Evolutionary conservation across 2,888 invertebrate genomes (phyloP).

Genomic region (Eulithis testata): DNA sequence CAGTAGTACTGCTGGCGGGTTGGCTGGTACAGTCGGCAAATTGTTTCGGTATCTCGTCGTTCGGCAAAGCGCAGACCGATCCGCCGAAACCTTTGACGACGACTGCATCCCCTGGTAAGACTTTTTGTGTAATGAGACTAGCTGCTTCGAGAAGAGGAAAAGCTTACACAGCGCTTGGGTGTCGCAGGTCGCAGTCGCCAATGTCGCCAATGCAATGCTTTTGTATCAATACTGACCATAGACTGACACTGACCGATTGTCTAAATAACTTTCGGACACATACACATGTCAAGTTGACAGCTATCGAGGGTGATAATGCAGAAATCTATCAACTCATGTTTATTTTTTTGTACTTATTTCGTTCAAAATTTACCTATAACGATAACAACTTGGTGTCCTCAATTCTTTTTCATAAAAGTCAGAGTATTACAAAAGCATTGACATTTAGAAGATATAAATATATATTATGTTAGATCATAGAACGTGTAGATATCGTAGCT

Average conservation of each 20-base stretch:
- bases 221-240: constrained; percentile 3
- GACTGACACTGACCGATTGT: too few species aligned
- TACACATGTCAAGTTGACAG: too few species aligned
- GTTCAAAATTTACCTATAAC: too few species aligned
- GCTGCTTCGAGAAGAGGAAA: constrained; percentile 32
- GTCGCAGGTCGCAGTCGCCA: constrained; percentile 9
- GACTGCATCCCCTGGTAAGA: constrained; percentile 74
- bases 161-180: constrained; percentile 20
- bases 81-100: constrained; percentile 70
- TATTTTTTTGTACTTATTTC: too few species aligned
- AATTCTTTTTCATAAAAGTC: background rate
- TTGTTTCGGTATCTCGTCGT: constrained; percentile 73
- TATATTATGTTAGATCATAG: background rate
- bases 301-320: too few species aligned
- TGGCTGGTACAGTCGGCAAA: constrained; percentile 57
- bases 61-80: constrained; percentile 76
- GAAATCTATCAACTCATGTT: too few species aligned
- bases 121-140: constrained; percentile 51
- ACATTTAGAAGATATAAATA: background rate
- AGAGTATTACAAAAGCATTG: background rate
- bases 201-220: constrained; percentile 16
- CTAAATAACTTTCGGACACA: too few species aligned
- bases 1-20: constrained; percentile 48
- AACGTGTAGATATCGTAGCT: background rate
- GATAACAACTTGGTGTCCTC: background rate